phyloP scores from a whole-genome alignment of 2,797 vertebrate genomes.

The Poecilia velifera region DNA sequence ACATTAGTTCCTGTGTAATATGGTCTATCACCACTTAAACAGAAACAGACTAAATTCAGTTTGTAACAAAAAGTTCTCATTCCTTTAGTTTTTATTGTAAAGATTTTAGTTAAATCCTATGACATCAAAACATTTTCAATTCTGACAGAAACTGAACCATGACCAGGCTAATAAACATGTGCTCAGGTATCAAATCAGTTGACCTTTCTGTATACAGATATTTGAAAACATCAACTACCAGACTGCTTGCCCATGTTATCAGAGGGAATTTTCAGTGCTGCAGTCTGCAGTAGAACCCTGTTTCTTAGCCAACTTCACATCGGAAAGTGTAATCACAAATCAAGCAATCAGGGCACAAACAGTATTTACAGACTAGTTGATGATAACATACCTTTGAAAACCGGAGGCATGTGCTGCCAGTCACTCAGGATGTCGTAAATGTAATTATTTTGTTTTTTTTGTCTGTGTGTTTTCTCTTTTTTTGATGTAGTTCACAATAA shows the following conservation, averaged over 20 bases:
- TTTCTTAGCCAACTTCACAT: neutral
- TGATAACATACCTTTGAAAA: neutral
- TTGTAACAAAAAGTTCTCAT: neutral
- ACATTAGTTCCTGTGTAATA: neutral
- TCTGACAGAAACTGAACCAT: neutral
- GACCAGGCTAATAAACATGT: neutral
- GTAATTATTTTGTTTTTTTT: neutral
- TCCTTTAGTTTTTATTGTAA: neutral
- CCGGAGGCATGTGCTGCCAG: neutral
- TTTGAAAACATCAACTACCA: neutral
- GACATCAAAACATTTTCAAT: neutral
- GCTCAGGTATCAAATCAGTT: neutral
- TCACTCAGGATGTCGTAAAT: neutral
- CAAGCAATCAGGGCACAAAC: neutral
- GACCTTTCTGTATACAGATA: neutral
- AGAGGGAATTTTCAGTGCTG: neutral
- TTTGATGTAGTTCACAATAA: neutral
- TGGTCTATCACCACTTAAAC: neutral
- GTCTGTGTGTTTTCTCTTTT: neutral
- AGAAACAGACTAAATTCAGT: neutral
- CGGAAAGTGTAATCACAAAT: neutral
- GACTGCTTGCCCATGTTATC: neutral
- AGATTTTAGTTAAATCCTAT: neutral
- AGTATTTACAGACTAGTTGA: neutral
- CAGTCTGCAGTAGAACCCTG: neutral